Percentiles rank a stretch among this genome's conserved stretches.
phyloP scores from a whole-genome alignment of 2,113 vertebrate species.

The Oenanthe melanoleuca region DNA sequence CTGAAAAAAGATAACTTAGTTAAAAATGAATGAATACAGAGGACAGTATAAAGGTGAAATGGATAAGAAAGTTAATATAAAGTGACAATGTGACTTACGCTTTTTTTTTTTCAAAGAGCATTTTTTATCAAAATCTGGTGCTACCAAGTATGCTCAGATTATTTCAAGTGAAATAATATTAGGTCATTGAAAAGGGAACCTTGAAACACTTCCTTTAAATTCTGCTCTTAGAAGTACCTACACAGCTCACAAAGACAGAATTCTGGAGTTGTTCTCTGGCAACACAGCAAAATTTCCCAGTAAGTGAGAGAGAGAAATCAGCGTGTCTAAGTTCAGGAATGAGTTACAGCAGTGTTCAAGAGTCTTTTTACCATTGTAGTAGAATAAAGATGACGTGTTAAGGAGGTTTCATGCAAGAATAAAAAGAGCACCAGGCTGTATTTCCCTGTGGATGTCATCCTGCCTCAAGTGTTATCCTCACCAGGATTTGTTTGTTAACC shows the following conservation, averaged over 20 bases:
- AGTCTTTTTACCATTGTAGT: background rate
- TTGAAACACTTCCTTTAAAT: background rate
- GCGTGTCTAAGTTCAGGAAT: background rate
- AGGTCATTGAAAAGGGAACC: background rate
- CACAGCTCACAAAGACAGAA: background rate
- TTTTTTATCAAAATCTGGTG: constrained; percentile 52
- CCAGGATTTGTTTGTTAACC: background rate
- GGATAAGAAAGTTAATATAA: constrained; percentile 64
- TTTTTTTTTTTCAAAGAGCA: constrained; percentile 46
- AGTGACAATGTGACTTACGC: constrained; percentile 62
- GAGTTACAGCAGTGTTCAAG: background rate
- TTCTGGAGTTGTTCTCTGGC: background rate
- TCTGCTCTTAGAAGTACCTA: background rate
- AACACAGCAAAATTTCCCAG: background rate
- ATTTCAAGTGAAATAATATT: constrained; percentile 41
- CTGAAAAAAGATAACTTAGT: constrained; percentile 47
- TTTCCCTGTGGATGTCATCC: background rate
- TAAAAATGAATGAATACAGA: constrained; percentile 60
- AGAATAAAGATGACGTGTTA: background rate
- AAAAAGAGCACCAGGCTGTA: background rate
- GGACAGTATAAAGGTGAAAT: constrained; percentile 57
- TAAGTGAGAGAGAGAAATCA: background rate
- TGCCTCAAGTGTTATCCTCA: background rate
- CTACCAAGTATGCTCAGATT: constrained; percentile 14
- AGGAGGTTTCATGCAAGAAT: background rate